Evolutionary conservation across 2,888 invertebrate species (phyloP), one percentile per base, ranked within the genome.

Genomic region (Stenodera caucasica): DNA sequence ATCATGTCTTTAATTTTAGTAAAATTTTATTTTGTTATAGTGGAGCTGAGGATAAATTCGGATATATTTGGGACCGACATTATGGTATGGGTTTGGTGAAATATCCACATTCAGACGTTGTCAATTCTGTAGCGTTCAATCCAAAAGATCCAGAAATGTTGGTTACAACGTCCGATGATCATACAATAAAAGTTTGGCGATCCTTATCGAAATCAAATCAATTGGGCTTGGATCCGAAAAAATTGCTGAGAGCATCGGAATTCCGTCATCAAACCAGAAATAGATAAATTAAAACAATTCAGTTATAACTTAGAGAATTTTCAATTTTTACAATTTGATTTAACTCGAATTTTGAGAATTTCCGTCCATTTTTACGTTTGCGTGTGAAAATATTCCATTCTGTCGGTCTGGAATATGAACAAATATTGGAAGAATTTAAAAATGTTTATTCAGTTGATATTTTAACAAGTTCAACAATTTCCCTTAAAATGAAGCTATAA

Each of bases 41-140:
- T 80, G 93, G 93, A 9, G 91, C 92, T 29, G 92, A 93, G 80
- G 92, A 92, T 75, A 88, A 88, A 72, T 88, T 90, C 73, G 92
- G 91, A 1, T 92, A 92, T 76, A 77, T 93, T 15, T 94, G 93
- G 93, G 93, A 94, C 75, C 83, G 92, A 55, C 91, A 92, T 75
- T 93, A 92, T 75, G 91, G 92, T 5, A 84, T 88, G 5, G 90
- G 90, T 73, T 79, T 94, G 62, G 87, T 88, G 0, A 89, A 89
- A 73, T 88, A 88, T 69, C 90, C 89, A 2, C 93, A 94, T 76
- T 79, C 80, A 0, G 91, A 92, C 78, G 91, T 92, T 8, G 93
- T 93, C 0, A 93, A 92, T 80, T 90, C 90, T 18, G 92, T 93
- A 1, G 92, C 93, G 2, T 92, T 94, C 75, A 92, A 92, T 81